Base-by-base conservation (phyloP, 2,888 invertebrate species). In the Pristionchus mayeri region DNA sequence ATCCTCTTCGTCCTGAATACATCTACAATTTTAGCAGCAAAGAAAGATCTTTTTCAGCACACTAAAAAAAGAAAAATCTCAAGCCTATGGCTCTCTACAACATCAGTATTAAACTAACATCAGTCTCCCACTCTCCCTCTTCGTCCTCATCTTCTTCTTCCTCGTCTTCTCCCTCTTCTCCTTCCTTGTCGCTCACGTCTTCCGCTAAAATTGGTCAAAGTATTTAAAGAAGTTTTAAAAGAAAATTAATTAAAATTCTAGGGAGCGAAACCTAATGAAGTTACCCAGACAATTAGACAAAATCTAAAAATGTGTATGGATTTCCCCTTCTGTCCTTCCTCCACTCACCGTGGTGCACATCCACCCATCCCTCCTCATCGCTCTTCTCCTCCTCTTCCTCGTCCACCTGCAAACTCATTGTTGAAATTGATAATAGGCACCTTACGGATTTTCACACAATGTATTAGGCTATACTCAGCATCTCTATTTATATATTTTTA, bases 351-450 rank as follows among this genome's bases (percentile, higher is more conserved):
- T 60, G 81, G 27, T 82, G 30, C 21, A 81, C 54, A 54, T 86
- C 83, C 9, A 84, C 60, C 84, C 84, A 84, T 78, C 84, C 84
- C 11, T 86, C 86, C 24, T 84, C 84, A 52, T 86, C 84, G 37
- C 67, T 57, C 3, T 63, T 27, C 60, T 60, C 37, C 63, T 82
- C 81, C 63, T 63, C 30, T 13, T 82, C 81, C 16, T 87, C 79
- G 16, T 85, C 78, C 16, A 83, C 37, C 83, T 83, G 21, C 7
- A 83, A 54, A 24, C 24, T 21, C 1, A n/a, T 9, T 4, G 6
- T 54, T 54, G n/a, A 24, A 24, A 54, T 3, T 1, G 30, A 60
- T 16, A 60, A 2, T 11, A 54, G 7, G 54, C n/a, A n/a, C n/a
- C n/a, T n/a, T n/a, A n/a, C n/a, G n/a, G n/a, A n/a, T n/a, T n/a